These are phyloP conservation scores for Probosciger aterrimus DNA, from an alignment of 2,113 vertebrate genomes.

Conservation along the genomic window DNA sequence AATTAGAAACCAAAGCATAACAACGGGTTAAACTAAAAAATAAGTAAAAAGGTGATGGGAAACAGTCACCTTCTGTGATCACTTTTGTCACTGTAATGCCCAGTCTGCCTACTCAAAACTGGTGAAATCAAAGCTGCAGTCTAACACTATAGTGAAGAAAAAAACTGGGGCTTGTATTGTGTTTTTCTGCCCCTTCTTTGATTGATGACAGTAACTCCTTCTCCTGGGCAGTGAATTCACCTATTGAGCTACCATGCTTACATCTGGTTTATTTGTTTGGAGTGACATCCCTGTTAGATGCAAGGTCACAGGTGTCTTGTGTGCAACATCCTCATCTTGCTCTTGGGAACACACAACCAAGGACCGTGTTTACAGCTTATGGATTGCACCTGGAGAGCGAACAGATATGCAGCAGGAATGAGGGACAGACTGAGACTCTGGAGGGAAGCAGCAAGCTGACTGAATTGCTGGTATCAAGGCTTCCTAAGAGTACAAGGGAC, in stretches of 20 bases:
- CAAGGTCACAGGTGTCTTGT: not conserved
- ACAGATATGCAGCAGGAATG: not conserved
- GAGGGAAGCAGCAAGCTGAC: not conserved
- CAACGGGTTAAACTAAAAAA: not conserved
- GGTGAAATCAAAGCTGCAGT: not conserved
- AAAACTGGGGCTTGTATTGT: rapidly evolving
- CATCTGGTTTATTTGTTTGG: not conserved
- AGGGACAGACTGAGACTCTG: not conserved
- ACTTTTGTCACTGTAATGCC: not conserved
- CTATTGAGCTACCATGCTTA: not conserved
- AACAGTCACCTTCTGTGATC: not conserved
- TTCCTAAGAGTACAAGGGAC: not conserved
- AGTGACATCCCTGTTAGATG: not conserved
- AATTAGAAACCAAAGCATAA: not conserved
- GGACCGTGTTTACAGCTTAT: rapidly evolving
- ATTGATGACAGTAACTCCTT: not conserved
- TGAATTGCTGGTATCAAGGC: not conserved
- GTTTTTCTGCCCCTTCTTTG: not conserved
- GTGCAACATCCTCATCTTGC: not conserved
- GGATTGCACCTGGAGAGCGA: not conserved
- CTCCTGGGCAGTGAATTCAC: not conserved
- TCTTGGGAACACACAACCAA: not conserved
- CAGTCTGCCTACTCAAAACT: not conserved
- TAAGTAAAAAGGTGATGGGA: not conserved
- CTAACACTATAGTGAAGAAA: rapidly evolving